Evolutionary conservation across 2,797 vertebrate species (phyloP), one percentile per base, ranked within the genome.

Genomic region (Streptopelia turtur): DNA sequence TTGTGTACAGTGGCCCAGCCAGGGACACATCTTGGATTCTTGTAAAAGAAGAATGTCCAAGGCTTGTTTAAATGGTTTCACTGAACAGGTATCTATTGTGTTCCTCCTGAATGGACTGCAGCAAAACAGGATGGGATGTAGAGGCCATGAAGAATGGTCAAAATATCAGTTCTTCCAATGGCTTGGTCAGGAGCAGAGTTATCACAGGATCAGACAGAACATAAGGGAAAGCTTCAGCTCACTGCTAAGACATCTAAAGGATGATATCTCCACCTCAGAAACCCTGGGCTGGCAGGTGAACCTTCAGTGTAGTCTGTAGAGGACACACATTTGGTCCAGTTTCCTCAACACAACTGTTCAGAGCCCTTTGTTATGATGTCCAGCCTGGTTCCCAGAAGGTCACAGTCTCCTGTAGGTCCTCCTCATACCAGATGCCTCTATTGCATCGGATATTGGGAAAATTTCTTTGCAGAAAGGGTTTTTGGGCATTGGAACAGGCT

Each of bases 81-180:
- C 9, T 45, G 24, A 61, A 7, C 11, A 43, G 12, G 8, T 3
- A 20, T 31, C 43, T 61, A 4, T 13, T 0, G 0, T 57, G 31
- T 30, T 10, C 5, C 13, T 55, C 22, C 25, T 37, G 13, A 52
- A 22, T 8, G 50, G 41, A 22, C 16, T 15, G 16, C 7, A 7
- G 16, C n/a, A 68, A n/a, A n/a, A 6, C 30, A 69, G 25, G 33
- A 30, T 31, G 61, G 16, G 13, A 7, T 52, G 7, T 16, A 41
- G 35, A 45, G 17, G 12, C 6, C 27, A n/a, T 13, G 6, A 2
- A 87, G n/a, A 76, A 52, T 7, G 15, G 24, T 60, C 23, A 45
- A n/a, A 83, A 52, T 6, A 31, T 1, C 68, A 37, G 7, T 37
- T 75, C 28, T 27, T 86, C 28, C 23, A 55, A 8, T 24, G 52